phyloP scores from a whole-genome alignment of 37 sponge, comb jelly and placozoan genomes.

The Lycopodina hypogea region DNA sequence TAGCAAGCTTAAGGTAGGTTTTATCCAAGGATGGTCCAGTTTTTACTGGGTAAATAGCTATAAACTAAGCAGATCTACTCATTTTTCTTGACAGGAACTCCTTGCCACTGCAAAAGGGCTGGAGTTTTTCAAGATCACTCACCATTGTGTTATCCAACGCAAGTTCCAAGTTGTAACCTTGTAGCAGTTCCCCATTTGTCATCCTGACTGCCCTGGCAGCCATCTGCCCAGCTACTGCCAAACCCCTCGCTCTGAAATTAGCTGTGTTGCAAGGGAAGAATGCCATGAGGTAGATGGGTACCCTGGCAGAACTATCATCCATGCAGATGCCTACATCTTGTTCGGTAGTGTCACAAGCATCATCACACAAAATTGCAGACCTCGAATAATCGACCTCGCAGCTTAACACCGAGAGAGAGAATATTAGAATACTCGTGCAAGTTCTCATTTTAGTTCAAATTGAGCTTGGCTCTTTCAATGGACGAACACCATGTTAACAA shows the following conservation, averaged over 20 bases:
- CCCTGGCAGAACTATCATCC: not conserved
- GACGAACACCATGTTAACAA: too few species aligned
- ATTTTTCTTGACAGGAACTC: too few species aligned
- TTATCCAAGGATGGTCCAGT: too few species aligned
- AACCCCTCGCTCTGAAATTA: conserved; percentile 28
- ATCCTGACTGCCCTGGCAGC: conserved; percentile 29
- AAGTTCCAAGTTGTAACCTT: conserved; percentile 32
- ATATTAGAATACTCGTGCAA: not conserved
- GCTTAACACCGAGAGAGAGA: not conserved
- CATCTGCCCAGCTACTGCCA: conserved; percentile 61
- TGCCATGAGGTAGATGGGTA: conserved; percentile 30
- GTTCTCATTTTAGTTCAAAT: not conserved
- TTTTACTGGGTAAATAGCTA: too few species aligned
- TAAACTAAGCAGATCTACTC: too few species aligned
- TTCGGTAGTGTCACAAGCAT: not conserved
- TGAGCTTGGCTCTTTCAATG: too few species aligned
- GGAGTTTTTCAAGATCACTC: not conserved
- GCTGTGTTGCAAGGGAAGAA: conserved; percentile 50
- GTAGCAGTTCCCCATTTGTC: conserved; percentile 1
- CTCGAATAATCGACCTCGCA: not conserved
- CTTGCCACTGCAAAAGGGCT: too few species aligned
- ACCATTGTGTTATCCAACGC: conserved; percentile 45
- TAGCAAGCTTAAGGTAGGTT: too few species aligned
- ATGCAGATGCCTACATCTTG: conserved; percentile 6
- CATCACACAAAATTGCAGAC: conserved; percentile 37